phyloP scores from a whole-genome alignment of 1,140 invertebrate species.

The Leptinotarsa lineolata region DNA sequence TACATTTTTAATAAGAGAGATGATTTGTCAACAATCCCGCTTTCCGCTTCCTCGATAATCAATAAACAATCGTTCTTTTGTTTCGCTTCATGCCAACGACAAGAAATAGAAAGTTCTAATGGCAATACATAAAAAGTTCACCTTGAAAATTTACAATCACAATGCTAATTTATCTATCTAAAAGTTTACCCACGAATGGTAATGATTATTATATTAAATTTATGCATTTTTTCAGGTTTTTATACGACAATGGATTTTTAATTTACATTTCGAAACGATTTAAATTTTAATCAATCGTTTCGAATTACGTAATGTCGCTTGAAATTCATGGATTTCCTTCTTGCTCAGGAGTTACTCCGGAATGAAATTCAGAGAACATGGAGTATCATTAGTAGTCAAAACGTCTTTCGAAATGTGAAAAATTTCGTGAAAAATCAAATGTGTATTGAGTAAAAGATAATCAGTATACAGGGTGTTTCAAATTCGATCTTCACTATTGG shows the following conservation, averaged over 20 bases:
- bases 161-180: constrained; percentile 13
- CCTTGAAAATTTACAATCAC: constrained; percentile 16
- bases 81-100: background rate
- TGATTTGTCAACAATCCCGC: too few relatives aligned
- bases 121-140: background rate
- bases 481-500: too few relatives aligned
- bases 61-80: too few relatives aligned
- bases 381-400: too few relatives aligned
- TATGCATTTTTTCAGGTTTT: constrained; percentile 20
- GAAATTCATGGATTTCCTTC: background rate
- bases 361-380: too few relatives aligned
- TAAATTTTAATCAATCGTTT: background rate
- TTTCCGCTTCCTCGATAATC: too few relatives aligned
- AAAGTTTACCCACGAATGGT: constrained; percentile 14
- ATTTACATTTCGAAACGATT: constrained; percentile 6
- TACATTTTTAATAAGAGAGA: too few relatives aligned
- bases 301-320: background rate
- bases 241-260: constrained; percentile 5
- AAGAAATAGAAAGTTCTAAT: constrained; percentile 1
- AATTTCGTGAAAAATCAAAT: too few relatives aligned
- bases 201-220: background rate
- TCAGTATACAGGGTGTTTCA: too few relatives aligned
- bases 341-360: too few relatives aligned
- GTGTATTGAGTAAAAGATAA: too few relatives aligned
- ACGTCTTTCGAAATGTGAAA: too few relatives aligned